phyloP scores from a whole-genome alignment of 2,888 invertebrate species.

The Electrophaes corylata region DNA sequence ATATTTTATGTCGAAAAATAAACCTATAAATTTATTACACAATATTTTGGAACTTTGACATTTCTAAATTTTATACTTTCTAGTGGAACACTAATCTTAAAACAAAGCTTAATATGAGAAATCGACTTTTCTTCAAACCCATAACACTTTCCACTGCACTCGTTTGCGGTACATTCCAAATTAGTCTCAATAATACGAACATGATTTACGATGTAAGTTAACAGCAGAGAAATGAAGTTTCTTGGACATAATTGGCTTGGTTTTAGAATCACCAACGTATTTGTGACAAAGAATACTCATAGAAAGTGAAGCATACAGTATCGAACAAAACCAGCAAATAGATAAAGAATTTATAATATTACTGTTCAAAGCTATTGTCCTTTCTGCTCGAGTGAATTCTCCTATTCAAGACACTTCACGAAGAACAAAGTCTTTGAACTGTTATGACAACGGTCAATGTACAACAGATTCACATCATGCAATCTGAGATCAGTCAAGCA shows the following conservation, averaged over 20 bases:
- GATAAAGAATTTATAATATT: not conserved
- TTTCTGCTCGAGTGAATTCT: constrained; percentile 25
- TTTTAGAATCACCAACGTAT: not conserved
- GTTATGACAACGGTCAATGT: constrained; percentile 46
- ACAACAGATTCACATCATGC: constrained; percentile 56
- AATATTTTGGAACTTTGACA: not conserved
- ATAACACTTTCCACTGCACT: constrained; percentile 55
- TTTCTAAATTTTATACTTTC: not conserved
- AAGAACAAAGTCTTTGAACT: constrained; percentile 43
- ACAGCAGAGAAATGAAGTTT: constrained; percentile 14
- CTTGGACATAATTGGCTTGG: not conserved
- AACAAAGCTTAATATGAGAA: constrained; percentile 43
- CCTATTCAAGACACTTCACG: constrained; percentile 39
- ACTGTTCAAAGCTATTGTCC: constrained; percentile 1
- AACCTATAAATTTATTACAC: not conserved
- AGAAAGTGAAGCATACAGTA: not conserved
- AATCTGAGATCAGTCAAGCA: constrained; percentile 53
- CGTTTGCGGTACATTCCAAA: constrained; percentile 40
- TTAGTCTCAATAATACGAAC: constrained; percentile 41
- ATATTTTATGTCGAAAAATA: too few species aligned
- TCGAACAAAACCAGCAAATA: not conserved
- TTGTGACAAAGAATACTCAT: not conserved
- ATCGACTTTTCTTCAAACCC: constrained; percentile 51
- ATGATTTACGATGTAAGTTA: constrained; percentile 15
- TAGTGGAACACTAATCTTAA: not conserved